phyloP scores from a whole-genome alignment of 2,113 vertebrate genomes.

The Takifugu bimaculatus region DNA sequence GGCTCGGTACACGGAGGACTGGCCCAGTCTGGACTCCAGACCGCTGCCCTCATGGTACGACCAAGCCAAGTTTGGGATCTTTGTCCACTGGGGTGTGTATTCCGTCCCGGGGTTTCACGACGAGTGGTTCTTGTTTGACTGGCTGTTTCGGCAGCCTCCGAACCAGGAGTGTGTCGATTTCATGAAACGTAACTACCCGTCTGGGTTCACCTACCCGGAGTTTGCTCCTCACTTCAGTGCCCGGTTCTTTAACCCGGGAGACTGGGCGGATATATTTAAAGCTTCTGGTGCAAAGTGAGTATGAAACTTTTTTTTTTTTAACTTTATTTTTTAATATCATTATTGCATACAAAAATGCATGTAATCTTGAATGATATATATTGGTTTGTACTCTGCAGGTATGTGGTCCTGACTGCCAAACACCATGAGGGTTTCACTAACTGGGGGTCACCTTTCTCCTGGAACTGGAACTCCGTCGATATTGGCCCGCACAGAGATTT shows the following conservation, averaged over 20 bases:
- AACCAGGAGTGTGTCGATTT: constrained; percentile 67
- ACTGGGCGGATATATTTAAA: constrained; percentile 84
- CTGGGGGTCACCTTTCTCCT: neutral
- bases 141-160: constrained; percentile 67
- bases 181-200: constrained; percentile 81
- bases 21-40: constrained; percentile 85
- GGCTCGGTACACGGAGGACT: constrained; percentile 76
- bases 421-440: neutral
- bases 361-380: too few relatives aligned
- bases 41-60: constrained; percentile 90
- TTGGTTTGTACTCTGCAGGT: neutral
- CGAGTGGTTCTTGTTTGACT: constrained; percentile 99
- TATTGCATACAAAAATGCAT: too few relatives aligned
- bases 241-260: constrained; percentile 79
- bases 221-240: constrained; percentile 82
- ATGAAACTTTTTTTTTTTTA: neutral
- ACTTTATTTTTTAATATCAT: too few relatives aligned
- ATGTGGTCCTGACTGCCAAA: neutral
- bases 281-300: constrained; percentile 87
- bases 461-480: neutral
- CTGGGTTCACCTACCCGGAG: constrained; percentile 82
- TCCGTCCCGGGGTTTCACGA: constrained; percentile 87
- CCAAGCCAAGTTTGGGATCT: constrained; percentile 86
- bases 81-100: constrained; percentile 94
- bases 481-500: neutral